Base-by-base conservation (phyloP, 2,797 vertebrate genomes). In the Saxicola maurus region DNA sequence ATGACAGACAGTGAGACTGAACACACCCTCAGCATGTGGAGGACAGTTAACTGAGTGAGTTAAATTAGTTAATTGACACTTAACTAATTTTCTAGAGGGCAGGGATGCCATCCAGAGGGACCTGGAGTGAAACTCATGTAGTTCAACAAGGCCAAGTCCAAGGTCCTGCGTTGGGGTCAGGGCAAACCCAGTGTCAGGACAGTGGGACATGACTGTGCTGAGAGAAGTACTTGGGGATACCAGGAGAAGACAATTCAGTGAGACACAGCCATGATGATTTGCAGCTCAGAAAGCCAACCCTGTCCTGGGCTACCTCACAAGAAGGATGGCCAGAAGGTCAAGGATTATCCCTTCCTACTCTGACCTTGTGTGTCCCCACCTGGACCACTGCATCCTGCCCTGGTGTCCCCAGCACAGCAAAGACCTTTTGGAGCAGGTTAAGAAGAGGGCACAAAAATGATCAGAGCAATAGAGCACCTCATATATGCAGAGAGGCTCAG, bases 281-380 rank as follows among this genome's bases (percentile, higher is more conserved):
- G 3, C 11, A 79, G 38, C 7, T 42, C 33, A 25, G 33, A 66
- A 80, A 19, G 9, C 3, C 8, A 38, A 4, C 2, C 0, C 0
- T n/a, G 0, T 21, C 33, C 48, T 52, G 7, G 11, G 11, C 35
- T 38, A 25, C 23, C 31, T 12, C 7, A 16, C 4, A 30, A 59
- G 21, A n/a, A 49, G 13, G 2, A 1, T 9, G 56, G 4, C 15
- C 40, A 53, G 45, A 60, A 85, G 14, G 16, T 17, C 0, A 0
- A 64, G n/a, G 18, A 59, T 57, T 31, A 1, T 59, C 3, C 13
- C 11, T 31, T 15, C 35, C 46, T 33, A 3, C 5, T 31, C 28
- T 61, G 38, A 48, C 37, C 78, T 33, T 5, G 0, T 49, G 30
- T 67, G 30, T 55, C 3, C 4, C 5, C 9, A 33, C 24, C 25